A percentile compares a stretch with the other conserved stretches of the same genome.
These are phyloP conservation scores for Zenarchopterus dispar DNA, from an alignment of 2,797 vertebrate genomes.

Conservation along the genomic window DNA sequence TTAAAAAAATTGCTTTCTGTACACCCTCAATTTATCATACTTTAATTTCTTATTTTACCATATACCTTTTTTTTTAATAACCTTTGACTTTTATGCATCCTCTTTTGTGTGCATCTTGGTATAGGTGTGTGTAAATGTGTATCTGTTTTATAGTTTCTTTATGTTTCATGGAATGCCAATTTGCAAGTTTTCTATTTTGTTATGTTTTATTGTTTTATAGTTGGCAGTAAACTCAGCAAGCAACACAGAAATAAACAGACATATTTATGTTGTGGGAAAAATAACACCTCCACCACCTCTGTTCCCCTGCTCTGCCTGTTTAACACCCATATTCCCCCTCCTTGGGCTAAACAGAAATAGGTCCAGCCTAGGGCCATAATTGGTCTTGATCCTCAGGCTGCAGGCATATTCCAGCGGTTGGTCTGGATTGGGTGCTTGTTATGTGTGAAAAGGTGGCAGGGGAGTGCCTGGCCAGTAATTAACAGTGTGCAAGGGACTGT, in stretches of 20 bases:
- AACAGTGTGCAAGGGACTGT: slow-evolving; percentile 96
- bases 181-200: slow-evolving; percentile 24
- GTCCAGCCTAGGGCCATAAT: slow-evolving; percentile 83
- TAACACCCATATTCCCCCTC: slow-evolving; percentile 67
- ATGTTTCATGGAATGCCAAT: slow-evolving; percentile 6
- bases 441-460: slow-evolving; percentile 88
- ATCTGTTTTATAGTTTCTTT: slow-evolving; percentile 18
- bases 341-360: slow-evolving; percentile 82
- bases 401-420: slow-evolving; percentile 81
- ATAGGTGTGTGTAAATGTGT: slow-evolving; percentile 1
- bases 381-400: slow-evolving; percentile 83
- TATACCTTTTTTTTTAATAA: slow-evolving; percentile 9
- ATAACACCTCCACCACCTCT: slow-evolving; percentile 73
- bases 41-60: too few relatives aligned
- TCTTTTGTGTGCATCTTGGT: slow-evolving; percentile 1
- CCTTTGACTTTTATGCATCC: neutral
- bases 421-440: slow-evolving; percentile 77
- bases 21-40: slow-evolving; percentile 45
- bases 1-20: slow-evolving; percentile 4
- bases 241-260: slow-evolving; percentile 64
- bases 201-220: slow-evolving; percentile 26
- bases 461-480: slow-evolving; percentile 92
- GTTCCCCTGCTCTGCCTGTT: slow-evolving; percentile 63
- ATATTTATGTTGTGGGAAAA: slow-evolving; percentile 80
- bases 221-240: slow-evolving; percentile 54